phyloP scores from a whole-genome alignment of 2,888 invertebrate genomes.

The Anoplius nigerrimus region DNA sequence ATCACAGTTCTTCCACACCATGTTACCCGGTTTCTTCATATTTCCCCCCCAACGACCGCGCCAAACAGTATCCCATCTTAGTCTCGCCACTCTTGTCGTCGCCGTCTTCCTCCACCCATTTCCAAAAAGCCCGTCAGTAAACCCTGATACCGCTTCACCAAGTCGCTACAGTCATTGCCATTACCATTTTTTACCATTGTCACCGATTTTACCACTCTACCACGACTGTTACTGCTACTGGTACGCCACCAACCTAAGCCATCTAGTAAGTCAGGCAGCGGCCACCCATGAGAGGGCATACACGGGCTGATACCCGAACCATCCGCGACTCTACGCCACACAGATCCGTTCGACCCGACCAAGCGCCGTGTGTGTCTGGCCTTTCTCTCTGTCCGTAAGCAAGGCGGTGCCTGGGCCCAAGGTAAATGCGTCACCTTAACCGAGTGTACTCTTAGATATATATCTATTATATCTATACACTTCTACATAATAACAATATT shows the following conservation, averaged over 20 bases:
- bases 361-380: slow-evolving; percentile 71
- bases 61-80: not conserved
- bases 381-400: slow-evolving; percentile 73
- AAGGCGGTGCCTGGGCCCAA: slow-evolving; percentile 76
- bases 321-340: slow-evolving; percentile 67
- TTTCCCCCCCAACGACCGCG: not conserved
- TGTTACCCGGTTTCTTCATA: slow-evolving; percentile 4
- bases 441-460: slow-evolving; percentile 75
- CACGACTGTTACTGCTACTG: slow-evolving; percentile 65
- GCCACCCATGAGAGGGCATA: slow-evolving; percentile 69
- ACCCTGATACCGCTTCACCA: slow-evolving; percentile 17
- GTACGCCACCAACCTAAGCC: slow-evolving; percentile 63
- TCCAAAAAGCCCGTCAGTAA: slow-evolving; percentile 11
- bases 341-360: slow-evolving; percentile 71
- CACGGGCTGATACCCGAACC: slow-evolving; percentile 67
- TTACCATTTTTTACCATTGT: slow-evolving; percentile 23
- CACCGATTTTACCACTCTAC: slow-evolving; percentile 53
- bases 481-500: slow-evolving; percentile 37
- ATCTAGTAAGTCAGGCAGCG: slow-evolving; percentile 71
- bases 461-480: slow-evolving; percentile 57
- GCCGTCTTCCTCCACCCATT: not conserved
- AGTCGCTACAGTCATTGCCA: slow-evolving; percentile 14
- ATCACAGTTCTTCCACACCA: too few species aligned
- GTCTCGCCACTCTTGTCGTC: not conserved
- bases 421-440: slow-evolving; percentile 76